Base-by-base conservation (phyloP, 2,888 invertebrate genomes). In the Mythimna lalbum region DNA sequence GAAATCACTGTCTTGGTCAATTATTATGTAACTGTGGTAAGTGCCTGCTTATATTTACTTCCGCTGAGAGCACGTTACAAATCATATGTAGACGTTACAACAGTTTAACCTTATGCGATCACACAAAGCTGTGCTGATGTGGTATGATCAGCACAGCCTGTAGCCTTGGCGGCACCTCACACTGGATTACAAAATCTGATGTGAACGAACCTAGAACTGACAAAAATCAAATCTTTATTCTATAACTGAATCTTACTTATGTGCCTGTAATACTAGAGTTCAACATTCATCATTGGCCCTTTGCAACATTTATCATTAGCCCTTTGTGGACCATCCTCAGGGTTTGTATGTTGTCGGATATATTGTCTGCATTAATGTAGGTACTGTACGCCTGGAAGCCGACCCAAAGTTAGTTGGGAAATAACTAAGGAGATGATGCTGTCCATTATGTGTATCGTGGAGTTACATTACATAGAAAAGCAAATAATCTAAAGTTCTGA, bases 71-170 rank as follows among this genome's bases (percentile, higher is more conserved):
- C 43, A 9, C 0, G 27, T 27, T 31, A 31, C 19, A 21, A 36
- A 36, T 59, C 19, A 27, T n/a, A 27, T 27, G 27, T 27, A 52
- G 23, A 43, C 2, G 52, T 53, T 64, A 66, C 33, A 57, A 74
- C 43, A 66, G 17, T 14, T 33, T 74, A 49, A 71, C 39, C 12
- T 39, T 57, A 65, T 9, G 27, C 21, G 27, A 31, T 49, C 10
- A 36, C n/a, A 56, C 36, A 55, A 39, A 23, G 27, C 27, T 21
- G 27, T n/a, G n/a, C n/a, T n/a, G n/a, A n/a, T n/a, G n/a, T 73
- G 43, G 33, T 73, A 62, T 63, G 27, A 70, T 63, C n/a, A n/a
- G n/a, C n/a, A n/a, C n/a, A n/a, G n/a, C n/a, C 3, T 47, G 43
- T 27, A 36, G 21, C 47, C 47, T 63, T 62, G 73, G 14, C 19